Base-by-base conservation (phyloP, 2,888 invertebrate species). In the Cistogaster globosa region DNA sequence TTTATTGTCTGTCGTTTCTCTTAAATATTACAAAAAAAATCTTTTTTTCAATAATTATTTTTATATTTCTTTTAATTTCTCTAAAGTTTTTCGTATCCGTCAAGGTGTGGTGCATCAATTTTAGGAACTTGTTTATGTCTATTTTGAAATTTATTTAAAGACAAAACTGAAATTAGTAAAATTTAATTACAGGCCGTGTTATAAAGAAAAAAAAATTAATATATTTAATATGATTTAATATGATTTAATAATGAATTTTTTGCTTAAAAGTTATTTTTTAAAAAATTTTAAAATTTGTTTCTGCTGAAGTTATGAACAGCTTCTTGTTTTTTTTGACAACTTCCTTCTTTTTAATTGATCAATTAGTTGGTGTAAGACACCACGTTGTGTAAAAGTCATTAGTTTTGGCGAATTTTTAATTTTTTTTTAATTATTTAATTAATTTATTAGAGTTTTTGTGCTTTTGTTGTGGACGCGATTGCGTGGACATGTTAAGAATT, bases 71-170 rank as follows among this genome's bases (percentile, higher is more conserved):
- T 75, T 60, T 75, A 45, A 48, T 57, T 68, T 68, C 26, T 48
- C n/a, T 9, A 9, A 74, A n/a, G 32, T 57, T 63, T 11, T 2
- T 67, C 45, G 36, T 26, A 67, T 80, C 76, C 42, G 74, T 84
- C 77, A 81, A 77, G 81, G 84, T 84, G 77, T 81, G 80, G 77
- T 81, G 80, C 79, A 67, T 42, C 11, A 18, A 53, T 53, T 18
- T 53, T 53, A 20, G 18, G 20, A 18, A 53, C 51, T 53, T 57
- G 26, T 18, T n/a, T 32, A 3, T 60, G 60, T 62, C 36, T 74
- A 62, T 45, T 57, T 45, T 2, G 48, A 65, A 53, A 42, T 63
- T 67, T 78, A 60, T 74, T 51, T 42, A 42, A 72, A 12, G 12
- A 42, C 57, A n/a, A 38, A 55, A 78, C 53, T n/a, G 16, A 18